These are phyloP conservation scores for Crematogaster levior DNA, from an alignment of 2,888 invertebrate genomes.

Conservation along the genomic window DNA sequence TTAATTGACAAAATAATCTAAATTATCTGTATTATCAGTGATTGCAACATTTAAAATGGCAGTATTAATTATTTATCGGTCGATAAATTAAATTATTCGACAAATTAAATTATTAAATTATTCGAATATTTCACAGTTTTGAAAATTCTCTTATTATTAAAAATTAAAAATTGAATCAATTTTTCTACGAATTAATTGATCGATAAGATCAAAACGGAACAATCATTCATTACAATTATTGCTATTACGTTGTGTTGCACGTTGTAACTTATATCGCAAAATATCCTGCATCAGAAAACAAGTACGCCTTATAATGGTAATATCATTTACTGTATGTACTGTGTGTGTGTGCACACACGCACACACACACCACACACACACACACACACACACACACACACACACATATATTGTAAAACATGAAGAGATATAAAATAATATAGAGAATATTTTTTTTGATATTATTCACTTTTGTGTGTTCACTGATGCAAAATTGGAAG, in stretches of 20 bases:
- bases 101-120: too few relatives aligned
- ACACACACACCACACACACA: too few relatives aligned
- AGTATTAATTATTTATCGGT: constrained; percentile 9
- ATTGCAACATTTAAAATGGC: background rate
- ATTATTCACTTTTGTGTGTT: constrained; percentile 1
- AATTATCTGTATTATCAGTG: background rate
- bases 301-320: background rate
- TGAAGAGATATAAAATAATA: background rate
- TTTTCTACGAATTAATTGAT: background rate
- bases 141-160: too few relatives aligned
- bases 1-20: background rate
- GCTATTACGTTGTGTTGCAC: background rate
- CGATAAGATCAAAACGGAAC: background rate
- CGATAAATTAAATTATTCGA: too few relatives aligned
- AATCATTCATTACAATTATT: background rate
- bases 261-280: background rate
- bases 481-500: constrained; percentile 1
- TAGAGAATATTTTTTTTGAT: background rate
- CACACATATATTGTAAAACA: background rate
- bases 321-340: background rate
- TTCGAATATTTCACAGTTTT: too few relatives aligned
- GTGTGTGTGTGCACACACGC: too few relatives aligned
- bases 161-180: background rate
- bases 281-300: background rate
- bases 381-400: too few relatives aligned